Evolutionary conservation across 2,888 invertebrate genomes (phyloP), one percentile per base, ranked within the genome.

Genomic region (Drosophila testacea): DNA sequence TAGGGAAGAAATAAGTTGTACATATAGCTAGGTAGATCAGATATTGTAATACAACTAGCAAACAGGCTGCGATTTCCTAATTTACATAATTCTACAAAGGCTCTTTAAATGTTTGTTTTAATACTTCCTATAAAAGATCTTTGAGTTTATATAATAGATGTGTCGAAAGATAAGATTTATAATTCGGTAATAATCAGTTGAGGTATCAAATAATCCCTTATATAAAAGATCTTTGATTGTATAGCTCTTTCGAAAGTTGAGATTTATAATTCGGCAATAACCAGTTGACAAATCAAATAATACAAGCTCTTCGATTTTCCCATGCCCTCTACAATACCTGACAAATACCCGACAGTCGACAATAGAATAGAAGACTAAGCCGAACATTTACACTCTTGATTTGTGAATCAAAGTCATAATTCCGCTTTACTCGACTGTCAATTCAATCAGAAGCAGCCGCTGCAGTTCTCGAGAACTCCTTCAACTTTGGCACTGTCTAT

Each of bases 381-480:
- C 4, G 48, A 42, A 74, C 65, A 63, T 44, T 80, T 67, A 65
- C 73, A 77, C 51, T 44, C 27, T 55, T 55, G 54, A 78, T 71
- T 79, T 68, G 62, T 76, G 78, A 82, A 82, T 83, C 73, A 70
- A 66, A 79, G 81, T 84, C 81, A 85, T 78, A 74, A 73, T 82
- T 87, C 82, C 55, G 52, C 42, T 56, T 71, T 71, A 72, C 50
- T 57, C n/a, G 39, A 48, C 16, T 50, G 60, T 55, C 79, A 67
- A 44, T 46, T 55, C 66, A 72, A 69, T 56, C 57, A 50, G 50
- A 28, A 28, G 52, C 63, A 63, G 55, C 71, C 73, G 70, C 66
- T 52, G 52, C 22, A 51, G 47, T 81, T 87, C 67, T 47, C n/a
- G 2, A 39, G 76, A 83, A 86, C 50, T 69, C 16, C 55, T 62